phyloP scores from a whole-genome alignment of 2,797 vertebrate species.

The Rhinogobio ventralis region DNA sequence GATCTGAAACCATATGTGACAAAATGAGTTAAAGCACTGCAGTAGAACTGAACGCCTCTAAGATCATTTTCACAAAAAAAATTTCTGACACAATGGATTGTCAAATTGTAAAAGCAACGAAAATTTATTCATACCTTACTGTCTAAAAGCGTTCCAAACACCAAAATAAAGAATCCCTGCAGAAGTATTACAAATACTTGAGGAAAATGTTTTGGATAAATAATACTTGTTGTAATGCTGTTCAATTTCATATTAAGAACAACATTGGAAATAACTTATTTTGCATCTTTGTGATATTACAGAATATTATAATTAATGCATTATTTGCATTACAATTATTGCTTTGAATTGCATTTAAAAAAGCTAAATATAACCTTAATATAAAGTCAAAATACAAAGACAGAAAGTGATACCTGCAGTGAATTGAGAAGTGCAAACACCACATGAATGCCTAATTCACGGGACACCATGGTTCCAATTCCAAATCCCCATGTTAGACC shows the following conservation, averaged over 20 bases:
- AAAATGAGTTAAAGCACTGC: neutral
- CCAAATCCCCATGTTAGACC: conserved; percentile 93
- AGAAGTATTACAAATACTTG: neutral
- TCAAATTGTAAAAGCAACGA: neutral
- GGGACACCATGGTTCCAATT: conserved; percentile 76
- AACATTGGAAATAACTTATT: conserved; percentile 55
- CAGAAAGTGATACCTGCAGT: conserved; percentile 71
- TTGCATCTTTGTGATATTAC: conserved; percentile 49
- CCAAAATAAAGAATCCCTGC: conserved; percentile 65
- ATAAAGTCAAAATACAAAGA: neutral
- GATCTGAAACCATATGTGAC: conserved; percentile 64
- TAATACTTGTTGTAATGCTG: neutral
- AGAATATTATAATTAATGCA: neutral
- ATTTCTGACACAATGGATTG: neutral
- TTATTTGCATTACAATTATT: neutral
- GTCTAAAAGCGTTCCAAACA: conserved; percentile 75
- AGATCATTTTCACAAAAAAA: neutral
- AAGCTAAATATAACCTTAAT: neutral
- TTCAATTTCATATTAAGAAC: neutral
- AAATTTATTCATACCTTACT: conserved; percentile 69
- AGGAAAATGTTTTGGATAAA: neutral
- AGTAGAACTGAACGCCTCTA: neutral
- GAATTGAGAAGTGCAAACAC: conserved; percentile 78
- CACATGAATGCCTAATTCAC: conserved; percentile 68
- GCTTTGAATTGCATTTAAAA: neutral